Base-by-base conservation (phyloP, 2,113 vertebrate genomes). In the Forbesichthys papilliferus region DNA sequence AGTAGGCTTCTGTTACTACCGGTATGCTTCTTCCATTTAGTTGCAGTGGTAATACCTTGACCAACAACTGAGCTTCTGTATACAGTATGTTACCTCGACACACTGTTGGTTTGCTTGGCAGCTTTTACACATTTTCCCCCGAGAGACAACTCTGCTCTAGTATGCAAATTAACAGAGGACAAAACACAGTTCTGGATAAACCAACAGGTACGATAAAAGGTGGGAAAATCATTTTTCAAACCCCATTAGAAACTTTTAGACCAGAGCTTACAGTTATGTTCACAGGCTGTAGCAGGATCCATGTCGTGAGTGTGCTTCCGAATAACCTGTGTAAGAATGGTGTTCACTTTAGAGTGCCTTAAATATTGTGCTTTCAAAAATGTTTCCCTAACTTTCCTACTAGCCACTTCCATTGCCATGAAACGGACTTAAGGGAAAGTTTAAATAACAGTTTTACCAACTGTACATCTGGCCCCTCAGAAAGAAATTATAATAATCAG, bases 341-440 rank as follows among this genome's bases (percentile, higher is more conserved):
- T 63, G 65, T 75, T 74, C 57, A 18, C 74, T 77, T n/a, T 54
- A 48, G 78, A 81, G 78, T 64, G 70, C 72, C 69, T 84, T 82
- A 84, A 81, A 86, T 84, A 85, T 89, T 91, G 90, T 91, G 90
- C 90, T 91, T 90, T 85, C 80, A 55, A 83, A 75, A 46, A 65
- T 71, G 62, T 46, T 27, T 75, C 7, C 75, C 72, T 34, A 48
- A 67, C 42, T 52, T 48, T 72, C 68, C 73, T 51, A 79, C 83
- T 4, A 62, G 75, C 63, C 79, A 14, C 42, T 52, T 68, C 58
- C 59, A 47, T 27, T 72, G 79, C 79, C 66, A 65, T 64, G 71
- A 65, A 70, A 77, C 59, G 59, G 82, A 73, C 77, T 56, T 33
- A 61, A 65, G 68, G 77, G 64, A 73, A 68, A 66, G 76, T 71